These are phyloP conservation scores for Avahi laniger DNA, from an alignment of 2,797 vertebrate genomes.

Conservation along the genomic window DNA sequence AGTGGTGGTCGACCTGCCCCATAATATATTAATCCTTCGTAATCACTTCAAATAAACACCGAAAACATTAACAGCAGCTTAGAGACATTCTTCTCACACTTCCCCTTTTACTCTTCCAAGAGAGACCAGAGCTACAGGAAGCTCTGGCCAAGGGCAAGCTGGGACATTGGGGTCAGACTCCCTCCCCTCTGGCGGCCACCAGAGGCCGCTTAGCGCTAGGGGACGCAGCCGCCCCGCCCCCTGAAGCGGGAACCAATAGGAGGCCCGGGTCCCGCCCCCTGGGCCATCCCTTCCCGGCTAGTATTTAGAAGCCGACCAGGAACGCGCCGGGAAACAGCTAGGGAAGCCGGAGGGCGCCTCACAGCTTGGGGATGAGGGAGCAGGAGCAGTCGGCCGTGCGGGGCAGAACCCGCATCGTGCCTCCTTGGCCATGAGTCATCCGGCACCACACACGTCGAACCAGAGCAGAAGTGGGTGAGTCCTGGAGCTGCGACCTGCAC, in stretches of 20 bases:
- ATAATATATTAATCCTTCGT: background rate
- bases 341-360: background rate
- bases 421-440: background rate
- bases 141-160: background rate
- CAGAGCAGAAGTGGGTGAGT: conserved; percentile 46
- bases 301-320: conserved; percentile 29
- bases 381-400: background rate
- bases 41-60: background rate
- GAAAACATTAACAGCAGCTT: conserved; percentile 78
- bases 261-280: background rate
- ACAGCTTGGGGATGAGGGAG: background rate
- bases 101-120: background rate
- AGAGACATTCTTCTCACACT: conserved; percentile 67
- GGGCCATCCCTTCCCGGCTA: background rate
- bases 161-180: background rate
- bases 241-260: conserved; percentile 40
- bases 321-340: background rate
- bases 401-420: background rate
- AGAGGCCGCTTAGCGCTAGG: accelerated
- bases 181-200: background rate
- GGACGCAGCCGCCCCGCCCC: background rate
- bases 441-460: background rate
- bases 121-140: accelerated
- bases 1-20: background rate
- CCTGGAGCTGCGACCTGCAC: background rate